Evolutionary conservation across 2,113 vertebrate species (phyloP).

Genomic region (Microcebus griseorufus): DNA sequence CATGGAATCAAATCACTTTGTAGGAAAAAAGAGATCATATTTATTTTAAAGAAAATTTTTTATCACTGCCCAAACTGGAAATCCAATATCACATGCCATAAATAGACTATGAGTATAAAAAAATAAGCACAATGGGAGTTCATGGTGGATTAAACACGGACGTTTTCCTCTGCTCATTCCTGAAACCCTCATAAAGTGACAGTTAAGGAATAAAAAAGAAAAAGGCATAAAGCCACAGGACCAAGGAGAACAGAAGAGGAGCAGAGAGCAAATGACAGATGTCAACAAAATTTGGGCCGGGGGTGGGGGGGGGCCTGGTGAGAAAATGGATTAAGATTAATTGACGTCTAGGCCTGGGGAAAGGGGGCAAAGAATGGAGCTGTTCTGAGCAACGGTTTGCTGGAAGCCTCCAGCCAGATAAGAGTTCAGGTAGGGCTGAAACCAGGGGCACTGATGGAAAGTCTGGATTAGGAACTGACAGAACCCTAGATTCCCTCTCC

Average conservation of each 20-base stretch:
- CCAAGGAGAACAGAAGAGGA: background rate
- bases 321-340: background rate
- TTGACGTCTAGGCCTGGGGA: background rate
- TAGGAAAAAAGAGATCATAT: background rate
- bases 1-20: background rate
- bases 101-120: slow-evolving; percentile 45
- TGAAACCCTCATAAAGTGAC: slow-evolving; percentile 18
- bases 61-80: slow-evolving; percentile 37
- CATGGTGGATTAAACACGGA: slow-evolving; percentile 41
- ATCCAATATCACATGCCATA: background rate
- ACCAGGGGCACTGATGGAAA: background rate
- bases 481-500: background rate
- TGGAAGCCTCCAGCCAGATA: background rate
- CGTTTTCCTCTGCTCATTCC: background rate
- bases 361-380: background rate
- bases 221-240: background rate
- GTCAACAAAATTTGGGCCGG: background rate
- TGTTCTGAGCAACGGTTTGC: background rate
- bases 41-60: slow-evolving; percentile 37
- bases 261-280: background rate
- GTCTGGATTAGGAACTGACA: background rate
- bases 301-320: no score
- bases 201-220: slow-evolving; percentile 5
- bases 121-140: slow-evolving; percentile 34
- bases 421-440: background rate